Conservation (phyloP, 2,797 vertebrate genomes). For the Loris lydekkerianus region DNA sequence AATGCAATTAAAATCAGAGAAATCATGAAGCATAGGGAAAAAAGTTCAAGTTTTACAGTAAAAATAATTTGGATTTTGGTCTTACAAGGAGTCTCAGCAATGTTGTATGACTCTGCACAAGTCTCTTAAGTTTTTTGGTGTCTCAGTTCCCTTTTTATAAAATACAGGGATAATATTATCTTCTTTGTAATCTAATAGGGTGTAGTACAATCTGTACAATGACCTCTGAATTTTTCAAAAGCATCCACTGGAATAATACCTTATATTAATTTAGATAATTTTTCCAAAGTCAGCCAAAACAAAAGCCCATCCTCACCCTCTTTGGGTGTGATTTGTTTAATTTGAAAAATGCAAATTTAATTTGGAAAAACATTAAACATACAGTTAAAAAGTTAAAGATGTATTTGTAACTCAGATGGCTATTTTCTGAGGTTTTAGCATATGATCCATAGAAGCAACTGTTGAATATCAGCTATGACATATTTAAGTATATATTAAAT, state of each 20-base stretch:
- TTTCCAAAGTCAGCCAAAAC: conserved; percentile 14
- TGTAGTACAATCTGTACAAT: not conserved
- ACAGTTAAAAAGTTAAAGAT: conserved; percentile 57
- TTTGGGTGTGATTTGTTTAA: not conserved
- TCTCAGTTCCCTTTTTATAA: not conserved
- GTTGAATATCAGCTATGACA: not conserved
- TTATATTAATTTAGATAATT: not conserved
- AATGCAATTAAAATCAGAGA: conserved; percentile 58
- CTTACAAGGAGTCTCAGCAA: not conserved
- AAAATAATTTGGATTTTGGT: conserved; percentile 1
- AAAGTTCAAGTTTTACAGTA: not conserved
- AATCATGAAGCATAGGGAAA: not conserved
- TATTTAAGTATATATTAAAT: not conserved
- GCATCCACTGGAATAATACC: not conserved
- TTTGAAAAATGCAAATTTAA: not conserved
- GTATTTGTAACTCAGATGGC: not conserved
- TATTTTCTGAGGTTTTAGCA: conserved; percentile 53
- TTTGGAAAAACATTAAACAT: conserved; percentile 29
- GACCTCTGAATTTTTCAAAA: conserved; percentile 56
- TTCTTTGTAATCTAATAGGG: not conserved
- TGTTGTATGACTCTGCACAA: not conserved
- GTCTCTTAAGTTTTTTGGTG: not conserved
- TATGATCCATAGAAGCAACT: not conserved
- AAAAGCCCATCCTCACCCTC: not conserved
- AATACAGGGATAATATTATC: not conserved